Evolutionary conservation across 23 tunicate genomes (phyloP), one percentile per base, ranked within the genome.

Genomic region (Clavelina lepadiformis): DNA sequence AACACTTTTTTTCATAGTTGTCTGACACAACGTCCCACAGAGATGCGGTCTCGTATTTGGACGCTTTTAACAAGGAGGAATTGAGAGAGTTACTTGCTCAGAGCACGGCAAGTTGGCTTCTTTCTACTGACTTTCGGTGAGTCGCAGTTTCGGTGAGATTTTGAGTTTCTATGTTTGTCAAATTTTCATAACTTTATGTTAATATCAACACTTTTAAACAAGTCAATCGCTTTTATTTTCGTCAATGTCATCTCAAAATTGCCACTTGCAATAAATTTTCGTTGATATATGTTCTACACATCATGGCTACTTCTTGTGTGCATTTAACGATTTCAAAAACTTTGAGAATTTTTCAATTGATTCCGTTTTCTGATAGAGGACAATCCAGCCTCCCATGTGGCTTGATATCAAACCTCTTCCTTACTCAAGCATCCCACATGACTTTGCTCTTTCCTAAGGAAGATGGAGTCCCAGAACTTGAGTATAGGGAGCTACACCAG

Each of bases 401-500:
- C 11, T 37, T 88, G 21, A 63, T 80, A 13, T 79, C 96, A 23
- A 69, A 68, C 38, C 53, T 88, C 29, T 51, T 72, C 8, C 52
- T 88, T 51, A 63, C 67, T 6, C 96, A 88, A 53, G 70, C 71
- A 24, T 82, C 74, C 11, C 63, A 76, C 25, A 45, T 88, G 0
- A 79, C 96, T 52, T 28, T 80, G 4, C 68, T 88, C 1, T 70
- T 88, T 72, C 82, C 96, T 22, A 88, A 88, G 58, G 77, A 51
- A 8, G n/a, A 74, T 27, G 46, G 37, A 8, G 61, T 62, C 5
- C 82, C 77, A 18, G 73, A 68, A 6, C 33, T 88, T 54, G 96
- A 88, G 65, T 88, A 88, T 57, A 59, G 96, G 50, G 96, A 88
- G 69, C 30, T 88, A 0, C 96, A 86, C 53, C 95, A 86, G 65